Evolutionary conservation across 2,797 vertebrate genomes (phyloP), one percentile per base, ranked within the genome.

Genomic region (Epinephelus coioides): DNA sequence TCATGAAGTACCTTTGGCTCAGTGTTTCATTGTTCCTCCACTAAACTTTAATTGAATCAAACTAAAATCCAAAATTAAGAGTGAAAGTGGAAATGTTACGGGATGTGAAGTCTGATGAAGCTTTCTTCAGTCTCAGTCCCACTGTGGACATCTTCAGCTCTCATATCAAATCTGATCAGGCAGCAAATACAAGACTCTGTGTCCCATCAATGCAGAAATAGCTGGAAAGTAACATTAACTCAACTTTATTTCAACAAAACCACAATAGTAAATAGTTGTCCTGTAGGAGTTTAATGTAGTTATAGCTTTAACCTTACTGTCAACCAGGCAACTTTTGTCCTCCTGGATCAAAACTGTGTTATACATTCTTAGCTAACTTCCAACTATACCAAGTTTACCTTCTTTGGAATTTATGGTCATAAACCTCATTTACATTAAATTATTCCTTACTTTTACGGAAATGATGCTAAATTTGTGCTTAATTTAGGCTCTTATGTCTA

Each of bases 41-140:
- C 76, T 54, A 73, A 73, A 76, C 55, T 21, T 53, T 78, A 59
- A 84, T 86, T 61, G 30, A 81, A 84, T 89, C 89, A 88, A 83
- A 78, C 51, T n/a, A 4, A 3, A 65, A 73, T 5, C 40, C 57
- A 23, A 75, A 79, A 89, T 87, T 69, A 63, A 83, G 83, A 73
- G 81, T 81, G 86, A 89, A 79, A 73, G 1, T n/a, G 34, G 54
- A n/a, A 67, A 56, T 15, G 44, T 79, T 61, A 34, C 17, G 13
- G 14, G 5, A 7, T 54, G 50, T 70, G 60, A 70, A 67, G 74
- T 73, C 51, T 68, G 82, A 81, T 65, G 5, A 70, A 74, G 72
- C 30, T 49, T 69, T 21, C 34, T 63, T 69, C 64, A 15, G 34
- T 61, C 74, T 74, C 30, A 34, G 53, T 69, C 50, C 81, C 79